Evolutionary conservation across 1,140 invertebrate species (phyloP).

Genomic region (Coenobita brevimanus): DNA sequence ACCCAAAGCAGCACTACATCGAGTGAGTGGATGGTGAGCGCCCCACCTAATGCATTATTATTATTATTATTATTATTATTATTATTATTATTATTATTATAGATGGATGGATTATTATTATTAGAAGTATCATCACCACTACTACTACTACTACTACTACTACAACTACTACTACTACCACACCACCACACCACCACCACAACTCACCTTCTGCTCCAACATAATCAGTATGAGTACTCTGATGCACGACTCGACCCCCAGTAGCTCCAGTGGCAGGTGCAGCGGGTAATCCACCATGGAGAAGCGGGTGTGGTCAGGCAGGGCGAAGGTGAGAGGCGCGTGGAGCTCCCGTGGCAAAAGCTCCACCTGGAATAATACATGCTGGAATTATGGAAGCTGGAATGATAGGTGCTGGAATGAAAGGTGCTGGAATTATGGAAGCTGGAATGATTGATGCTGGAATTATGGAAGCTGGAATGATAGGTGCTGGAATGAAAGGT

Average conservation of each 20-base stretch:
- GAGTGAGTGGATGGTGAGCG: no score
- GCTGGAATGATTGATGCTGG: conserved; percentile 71
- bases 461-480: no score
- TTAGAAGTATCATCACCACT: no score
- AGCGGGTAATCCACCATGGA: conserved; percentile 97
- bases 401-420: neutral
- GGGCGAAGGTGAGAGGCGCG: conserved; percentile 91
- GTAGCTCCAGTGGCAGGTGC: conserved; percentile 96
- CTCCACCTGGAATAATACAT: conserved; percentile 79
- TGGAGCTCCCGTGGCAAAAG: conserved; percentile 91
- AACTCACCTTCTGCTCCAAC: conserved; percentile 95
- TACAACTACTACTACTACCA: no score
- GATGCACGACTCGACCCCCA: conserved; percentile 97
- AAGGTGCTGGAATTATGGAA: neutral
- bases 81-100: no score
- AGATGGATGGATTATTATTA: no score
- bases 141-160: no score
- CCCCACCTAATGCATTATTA: no score
- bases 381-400: neutral
- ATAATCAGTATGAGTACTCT: conserved; percentile 96
- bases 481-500: no score
- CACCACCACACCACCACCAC: no score
- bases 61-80: no score
- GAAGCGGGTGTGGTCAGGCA: conserved; percentile 97
- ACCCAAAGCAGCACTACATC: no score